Evolutionary conservation across 2,797 vertebrate genomes (phyloP), one percentile per base, ranked within the genome.

Genomic region (Nasua narica): DNA sequence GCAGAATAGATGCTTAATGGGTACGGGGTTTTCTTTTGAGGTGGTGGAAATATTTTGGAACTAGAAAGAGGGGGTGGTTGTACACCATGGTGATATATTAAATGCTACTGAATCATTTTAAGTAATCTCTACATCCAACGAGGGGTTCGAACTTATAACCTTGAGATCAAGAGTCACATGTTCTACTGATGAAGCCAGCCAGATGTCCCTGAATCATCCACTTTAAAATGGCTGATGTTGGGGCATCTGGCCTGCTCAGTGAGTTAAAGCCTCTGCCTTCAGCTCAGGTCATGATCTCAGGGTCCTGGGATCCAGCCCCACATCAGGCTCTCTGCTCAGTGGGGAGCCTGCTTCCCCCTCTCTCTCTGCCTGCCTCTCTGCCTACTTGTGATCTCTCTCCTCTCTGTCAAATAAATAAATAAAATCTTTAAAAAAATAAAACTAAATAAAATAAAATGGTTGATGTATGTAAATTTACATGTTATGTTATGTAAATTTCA

Each of bases 401-500:
- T 12, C 46, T 48, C 46, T 48, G 46, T 43, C 43, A 43, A 43
- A 29, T 13, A 29, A 60, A 60, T 60, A 60, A 60, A 60, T 60
- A 29, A 60, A 60, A 56, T 56, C 58, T 60, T 60, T 27, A 62
- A 15, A 62, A 62, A 62, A 23, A 54, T 54, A 54, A 52, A 52
- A 52, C 16, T 16, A 21, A n/a, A n/a, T n/a, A n/a, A n/a, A 56
- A 56, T 58, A 74, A 87, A 87, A 90, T 52, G 29, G 60, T 27
- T 76, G 67, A 82, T 46, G n/a, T n/a, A n/a, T n/a, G n/a, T n/a
- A n/a, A n/a, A n/a, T n/a, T n/a, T n/a, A n/a, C n/a, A n/a, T n/a
- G n/a, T n/a, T n/a, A n/a, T n/a, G 19, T 46, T 84, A 91, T 21
- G 7, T 76, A 35, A 94, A 70, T 85, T 96, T 87, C n/a, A 91